Evolutionary conservation across 2,113 vertebrate species (phyloP), one percentile per base, ranked within the genome.

Genomic region (Pundamilia nyererei): DNA sequence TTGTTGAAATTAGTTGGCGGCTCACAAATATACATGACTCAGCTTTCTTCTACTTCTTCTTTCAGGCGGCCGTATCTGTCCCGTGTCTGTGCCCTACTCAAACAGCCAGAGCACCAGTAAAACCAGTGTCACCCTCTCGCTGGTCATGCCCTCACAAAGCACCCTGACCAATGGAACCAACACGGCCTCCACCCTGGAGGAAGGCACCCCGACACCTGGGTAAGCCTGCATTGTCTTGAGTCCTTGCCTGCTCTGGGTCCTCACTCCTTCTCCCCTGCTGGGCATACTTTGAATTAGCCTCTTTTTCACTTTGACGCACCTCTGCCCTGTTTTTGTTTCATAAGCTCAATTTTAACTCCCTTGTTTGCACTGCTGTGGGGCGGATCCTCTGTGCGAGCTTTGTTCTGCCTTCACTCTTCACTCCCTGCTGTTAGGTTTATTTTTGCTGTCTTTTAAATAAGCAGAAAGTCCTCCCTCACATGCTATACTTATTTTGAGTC

Each of bases 101-200:
- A 99, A 97, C 88, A 96, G 96, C 91, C 98, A 99, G 95, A 98
- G 97, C 95, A 99, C 98, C 90, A 99, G 99, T 95, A 99, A 99
- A 95, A 99, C 98, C 11, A 99, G 99, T 0, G 99, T 99, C 87
- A 99, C 98, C 0, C 97, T 99, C 15, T 99, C 99, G 6, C 96
- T 99, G 85, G 98, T 99, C 84, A 99, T 99, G 98, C 99, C 99
- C 65, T 98, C 98, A 5, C 98, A 99, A 86, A 96, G 97, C 31
- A 98, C 98, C 81, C 98, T 99, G 95, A 98, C 99, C 93, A 99
- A 99, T 1, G 99, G 98, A 47, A 98, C 98, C 87, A 98, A 98
- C 96, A 98, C 97, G 0, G 97, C 97, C 12, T 98, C 98, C 68
- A 98, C 98, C 6, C 94, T 98, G 95, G 98, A 99, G 24, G 98